Conservation (phyloP, 2,888 invertebrate genomes). For the Cantharis rufa region DNA sequence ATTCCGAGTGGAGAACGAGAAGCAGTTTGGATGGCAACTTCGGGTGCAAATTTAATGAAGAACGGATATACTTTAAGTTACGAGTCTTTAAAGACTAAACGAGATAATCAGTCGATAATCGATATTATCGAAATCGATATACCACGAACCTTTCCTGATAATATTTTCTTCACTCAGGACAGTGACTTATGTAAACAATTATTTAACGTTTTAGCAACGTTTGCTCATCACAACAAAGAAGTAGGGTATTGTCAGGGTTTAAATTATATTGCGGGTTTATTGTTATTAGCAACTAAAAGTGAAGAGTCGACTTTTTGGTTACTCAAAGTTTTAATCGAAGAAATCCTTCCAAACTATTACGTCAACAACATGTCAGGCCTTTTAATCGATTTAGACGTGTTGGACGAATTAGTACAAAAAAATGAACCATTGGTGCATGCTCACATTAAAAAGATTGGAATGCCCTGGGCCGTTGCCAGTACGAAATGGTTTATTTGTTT, state of each 20-base stretch:
- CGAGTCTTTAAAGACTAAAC: conserved; percentile 68
- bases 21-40: conserved; percentile 84
- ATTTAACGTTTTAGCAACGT: conserved; percentile 84
- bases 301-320: conserved; percentile 94
- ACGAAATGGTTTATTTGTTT: conserved; percentile 97
- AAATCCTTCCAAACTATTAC: conserved; percentile 86
- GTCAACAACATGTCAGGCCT: conserved; percentile 88
- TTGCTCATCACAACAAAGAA: conserved; percentile 83
- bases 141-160: conserved; percentile 93
- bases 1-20: conserved; percentile 76
- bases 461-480: conserved; percentile 88
- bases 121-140: conserved; percentile 88
- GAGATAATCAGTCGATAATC: conserved; percentile 71
- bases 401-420: conserved; percentile 82
- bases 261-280: conserved; percentile 87
- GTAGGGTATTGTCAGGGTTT: conserved; percentile 95
- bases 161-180: conserved; percentile 84
- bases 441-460: conserved; percentile 78
- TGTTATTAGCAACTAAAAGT: conserved; percentile 83
- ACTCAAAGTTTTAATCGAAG: conserved; percentile 84
- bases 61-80: conserved; percentile 67
- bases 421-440: conserved; percentile 81
- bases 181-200: conserved; percentile 76
- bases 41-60: conserved; percentile 74
- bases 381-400: conserved; percentile 85